phyloP scores from a whole-genome alignment of 2,113 vertebrate genomes.

The Glareola pratincola region DNA sequence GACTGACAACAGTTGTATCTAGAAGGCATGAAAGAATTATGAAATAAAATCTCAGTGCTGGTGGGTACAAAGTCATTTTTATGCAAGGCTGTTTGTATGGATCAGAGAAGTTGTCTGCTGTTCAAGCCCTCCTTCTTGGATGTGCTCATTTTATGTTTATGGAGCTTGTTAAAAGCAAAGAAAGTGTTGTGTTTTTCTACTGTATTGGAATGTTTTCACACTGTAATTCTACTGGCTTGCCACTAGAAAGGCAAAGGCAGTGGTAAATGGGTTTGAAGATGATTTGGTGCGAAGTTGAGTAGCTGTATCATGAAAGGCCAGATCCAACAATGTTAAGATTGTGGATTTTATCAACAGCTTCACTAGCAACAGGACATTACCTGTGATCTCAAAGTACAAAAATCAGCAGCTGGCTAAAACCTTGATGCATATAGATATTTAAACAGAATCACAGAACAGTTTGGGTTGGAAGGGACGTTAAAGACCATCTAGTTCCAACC shows the following conservation, averaged over 20 bases:
- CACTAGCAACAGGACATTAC: not conserved
- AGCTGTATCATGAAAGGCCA: not conserved
- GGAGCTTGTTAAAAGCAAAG: not conserved
- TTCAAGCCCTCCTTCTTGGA: not conserved
- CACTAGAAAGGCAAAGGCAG: not conserved
- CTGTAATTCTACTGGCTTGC: not conserved
- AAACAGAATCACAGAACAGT: too few species aligned
- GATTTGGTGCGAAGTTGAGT: not conserved
- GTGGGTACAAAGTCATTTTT: not conserved
- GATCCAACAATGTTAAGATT: not conserved
- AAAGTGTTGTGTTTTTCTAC: not conserved
- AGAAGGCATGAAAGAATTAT: not conserved
- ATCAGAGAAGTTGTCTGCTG: not conserved
- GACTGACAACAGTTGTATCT: not conserved
- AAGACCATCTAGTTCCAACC: too few species aligned
- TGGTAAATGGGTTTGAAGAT: not conserved
- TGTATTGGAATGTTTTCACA: not conserved
- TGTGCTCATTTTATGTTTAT: fast-evolving
- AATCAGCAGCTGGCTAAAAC: not conserved
- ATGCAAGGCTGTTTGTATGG: not conserved
- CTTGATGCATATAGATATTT: not conserved
- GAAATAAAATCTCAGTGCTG: not conserved
- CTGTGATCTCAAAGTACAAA: not conserved
- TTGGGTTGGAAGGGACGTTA: too few species aligned
- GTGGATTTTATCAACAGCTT: not conserved